These are phyloP conservation scores for Anoplius nigerrimus DNA, from an alignment of 2,888 invertebrate genomes.

Conservation along the genomic window DNA sequence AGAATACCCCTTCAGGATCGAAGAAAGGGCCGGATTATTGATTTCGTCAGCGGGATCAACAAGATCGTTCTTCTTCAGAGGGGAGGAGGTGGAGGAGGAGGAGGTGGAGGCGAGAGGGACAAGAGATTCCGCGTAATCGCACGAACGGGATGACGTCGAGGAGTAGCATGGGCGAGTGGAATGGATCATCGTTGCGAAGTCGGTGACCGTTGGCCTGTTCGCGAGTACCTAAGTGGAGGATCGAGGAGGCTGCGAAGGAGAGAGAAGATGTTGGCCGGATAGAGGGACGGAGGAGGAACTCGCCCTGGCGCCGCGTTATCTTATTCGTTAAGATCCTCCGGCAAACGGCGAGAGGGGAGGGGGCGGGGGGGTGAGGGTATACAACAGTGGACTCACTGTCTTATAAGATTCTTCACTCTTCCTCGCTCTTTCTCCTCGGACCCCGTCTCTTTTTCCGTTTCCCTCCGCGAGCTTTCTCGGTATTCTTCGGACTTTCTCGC, in stretches of 20 bases:
- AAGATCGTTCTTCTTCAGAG: background rate
- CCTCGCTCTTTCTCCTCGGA: slow-evolving; percentile 11
- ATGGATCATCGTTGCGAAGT: slow-evolving; percentile 59
- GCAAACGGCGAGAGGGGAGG: slow-evolving; percentile 42
- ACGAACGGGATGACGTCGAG: slow-evolving; percentile 17
- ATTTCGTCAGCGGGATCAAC: no score
- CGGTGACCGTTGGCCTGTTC: slow-evolving; percentile 67
- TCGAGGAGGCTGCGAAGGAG: slow-evolving; percentile 22
- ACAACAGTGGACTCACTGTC: slow-evolving; percentile 68
- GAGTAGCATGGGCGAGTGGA: slow-evolving; percentile 32
- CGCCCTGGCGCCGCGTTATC: slow-evolving; percentile 72
- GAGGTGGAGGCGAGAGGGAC: slow-evolving; percentile 29
- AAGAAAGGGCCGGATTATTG: no score
- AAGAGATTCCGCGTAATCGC: slow-evolving; percentile 61
- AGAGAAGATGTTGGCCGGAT: slow-evolving; percentile 23
- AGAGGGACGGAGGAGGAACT: slow-evolving; percentile 38
- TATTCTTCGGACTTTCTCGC: no score
- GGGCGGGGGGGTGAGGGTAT: slow-evolving; percentile 37
- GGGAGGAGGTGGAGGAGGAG: no score
- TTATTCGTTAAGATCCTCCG: slow-evolving; percentile 70
- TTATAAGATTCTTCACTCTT: slow-evolving; percentile 44
- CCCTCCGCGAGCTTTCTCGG: slow-evolving; percentile 30
- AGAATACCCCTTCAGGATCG: no score
- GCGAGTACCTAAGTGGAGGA: slow-evolving; percentile 34
- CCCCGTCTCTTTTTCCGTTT: slow-evolving; percentile 26